Evolutionary conservation across 1,140 invertebrate genomes (phyloP).

Genomic region (Hyles euphorbiae): DNA sequence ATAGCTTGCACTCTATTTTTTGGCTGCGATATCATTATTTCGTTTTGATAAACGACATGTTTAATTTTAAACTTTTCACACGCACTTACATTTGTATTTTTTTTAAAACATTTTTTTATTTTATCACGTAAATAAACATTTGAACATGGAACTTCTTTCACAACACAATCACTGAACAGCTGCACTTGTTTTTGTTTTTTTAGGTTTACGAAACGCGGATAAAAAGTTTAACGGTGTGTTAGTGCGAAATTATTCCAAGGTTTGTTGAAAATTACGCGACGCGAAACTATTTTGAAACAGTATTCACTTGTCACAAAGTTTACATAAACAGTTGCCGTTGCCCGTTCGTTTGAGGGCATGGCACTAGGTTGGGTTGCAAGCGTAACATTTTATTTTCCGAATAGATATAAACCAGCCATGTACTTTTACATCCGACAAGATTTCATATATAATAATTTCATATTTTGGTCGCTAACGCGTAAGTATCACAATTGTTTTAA

Average conservation of each 20-base stretch:
- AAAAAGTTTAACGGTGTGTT: constrained; percentile 2
- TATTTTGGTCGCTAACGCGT: too few species aligned
- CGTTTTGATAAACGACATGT: constrained; percentile 18
- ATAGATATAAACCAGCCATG: too few species aligned
- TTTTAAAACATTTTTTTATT: too few species aligned
- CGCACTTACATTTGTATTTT: too few species aligned
- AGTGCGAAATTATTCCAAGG: constrained; percentile 17
- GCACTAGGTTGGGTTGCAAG: constrained; percentile 21
- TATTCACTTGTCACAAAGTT: constrained; percentile 40
- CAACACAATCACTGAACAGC: constrained; percentile 17
- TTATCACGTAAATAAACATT: too few species aligned
- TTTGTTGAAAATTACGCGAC: constrained; percentile 29
- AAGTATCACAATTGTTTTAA: too few species aligned
- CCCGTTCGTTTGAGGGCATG: constrained; percentile 22
- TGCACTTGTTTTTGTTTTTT: constrained; percentile 25
- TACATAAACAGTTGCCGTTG: constrained; percentile 44
- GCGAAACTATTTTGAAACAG: constrained; percentile 35
- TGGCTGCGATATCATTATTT: constrained; percentile 67
- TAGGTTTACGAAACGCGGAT: constrained; percentile 6
- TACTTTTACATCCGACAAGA: too few species aligned
- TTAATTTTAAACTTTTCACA: neutral
- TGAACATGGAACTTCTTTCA: too few species aligned
- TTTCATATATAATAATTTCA: too few species aligned
- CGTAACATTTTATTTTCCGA: neutral
- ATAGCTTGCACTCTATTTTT: constrained; percentile 73